Conservation (phyloP, 1,140 invertebrate species). For the Gonatopus flavifemur region DNA sequence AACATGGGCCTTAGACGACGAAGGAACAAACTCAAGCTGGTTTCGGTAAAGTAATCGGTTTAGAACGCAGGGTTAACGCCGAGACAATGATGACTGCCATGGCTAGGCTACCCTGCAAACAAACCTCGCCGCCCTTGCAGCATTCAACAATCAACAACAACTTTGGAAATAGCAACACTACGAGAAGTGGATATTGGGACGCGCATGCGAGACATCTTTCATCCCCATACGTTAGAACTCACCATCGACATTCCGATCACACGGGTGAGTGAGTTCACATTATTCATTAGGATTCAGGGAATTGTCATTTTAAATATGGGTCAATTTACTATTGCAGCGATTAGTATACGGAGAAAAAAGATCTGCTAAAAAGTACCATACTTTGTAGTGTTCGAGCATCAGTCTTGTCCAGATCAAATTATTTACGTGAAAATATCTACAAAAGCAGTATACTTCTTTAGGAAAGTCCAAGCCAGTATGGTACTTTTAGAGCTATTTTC, state of each 20-base stretch:
- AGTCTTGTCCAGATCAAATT: too few relatives aligned
- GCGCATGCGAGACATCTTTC: constrained; percentile 48
- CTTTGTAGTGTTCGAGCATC: too few relatives aligned
- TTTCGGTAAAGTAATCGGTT: constrained; percentile 29
- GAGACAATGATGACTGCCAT: constrained; percentile 57
- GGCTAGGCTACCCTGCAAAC: constrained; percentile 56
- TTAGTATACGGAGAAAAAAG: too few relatives aligned
- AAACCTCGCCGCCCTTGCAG: constrained; percentile 46
- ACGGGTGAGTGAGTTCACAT: constrained; percentile 36
- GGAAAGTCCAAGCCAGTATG: too few relatives aligned
- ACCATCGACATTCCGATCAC: constrained; percentile 48
- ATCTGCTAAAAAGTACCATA: too few relatives aligned
- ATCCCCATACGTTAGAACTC: constrained; percentile 43
- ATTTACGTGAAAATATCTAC: too few relatives aligned
- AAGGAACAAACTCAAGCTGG: constrained; percentile 41
- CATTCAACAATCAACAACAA: constrained; percentile 41
- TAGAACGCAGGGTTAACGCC: constrained; percentile 6
- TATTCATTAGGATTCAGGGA: too few relatives aligned
- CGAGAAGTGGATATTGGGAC: constrained; percentile 48
- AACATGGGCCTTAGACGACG: constrained; percentile 48
- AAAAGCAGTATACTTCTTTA: too few relatives aligned
- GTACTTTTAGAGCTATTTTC: too few relatives aligned
- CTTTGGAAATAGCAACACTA: constrained; percentile 33
- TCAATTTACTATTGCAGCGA: too few relatives aligned
- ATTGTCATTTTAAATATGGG: too few relatives aligned